These are phyloP conservation scores for Spinus pinus DNA, from an alignment of 2,797 vertebrate genomes.

Conservation along the genomic window DNA sequence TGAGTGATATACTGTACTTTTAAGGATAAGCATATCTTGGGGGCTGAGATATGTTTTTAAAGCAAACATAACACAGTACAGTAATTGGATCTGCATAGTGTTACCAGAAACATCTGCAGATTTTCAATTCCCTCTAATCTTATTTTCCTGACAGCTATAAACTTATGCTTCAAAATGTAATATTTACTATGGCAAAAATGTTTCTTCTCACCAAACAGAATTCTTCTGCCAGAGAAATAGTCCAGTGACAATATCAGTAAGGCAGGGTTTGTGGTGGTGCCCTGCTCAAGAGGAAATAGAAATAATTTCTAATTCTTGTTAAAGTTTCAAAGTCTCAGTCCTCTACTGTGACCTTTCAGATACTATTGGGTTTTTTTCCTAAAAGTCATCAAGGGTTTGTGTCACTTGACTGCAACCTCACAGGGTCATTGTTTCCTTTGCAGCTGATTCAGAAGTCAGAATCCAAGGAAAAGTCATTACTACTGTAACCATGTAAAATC, in stretches of 20 bases:
- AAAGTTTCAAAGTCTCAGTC: neutral
- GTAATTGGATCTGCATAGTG: neutral
- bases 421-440: neutral
- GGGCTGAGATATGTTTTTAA: neutral
- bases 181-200: neutral
- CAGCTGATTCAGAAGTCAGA: neutral
- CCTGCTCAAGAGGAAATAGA: neutral
- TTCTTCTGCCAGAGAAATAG: neutral
- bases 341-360: neutral
- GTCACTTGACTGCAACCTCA: neutral
- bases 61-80: neutral
- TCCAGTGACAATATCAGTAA: neutral
- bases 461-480: neutral
- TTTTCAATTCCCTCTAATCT: neutral
- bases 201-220: neutral
- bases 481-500: neutral
- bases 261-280: neutral
- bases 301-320: neutral
- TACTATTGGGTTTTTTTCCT: neutral
- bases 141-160: neutral
- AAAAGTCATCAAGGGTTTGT: neutral
- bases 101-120: constrained; percentile 26
- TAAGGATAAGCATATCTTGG: neutral
- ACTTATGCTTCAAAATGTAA: neutral
- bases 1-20: neutral